phyloP scores from a whole-genome alignment of 1,140 invertebrate genomes.

The Scaptomyza montana region DNA sequence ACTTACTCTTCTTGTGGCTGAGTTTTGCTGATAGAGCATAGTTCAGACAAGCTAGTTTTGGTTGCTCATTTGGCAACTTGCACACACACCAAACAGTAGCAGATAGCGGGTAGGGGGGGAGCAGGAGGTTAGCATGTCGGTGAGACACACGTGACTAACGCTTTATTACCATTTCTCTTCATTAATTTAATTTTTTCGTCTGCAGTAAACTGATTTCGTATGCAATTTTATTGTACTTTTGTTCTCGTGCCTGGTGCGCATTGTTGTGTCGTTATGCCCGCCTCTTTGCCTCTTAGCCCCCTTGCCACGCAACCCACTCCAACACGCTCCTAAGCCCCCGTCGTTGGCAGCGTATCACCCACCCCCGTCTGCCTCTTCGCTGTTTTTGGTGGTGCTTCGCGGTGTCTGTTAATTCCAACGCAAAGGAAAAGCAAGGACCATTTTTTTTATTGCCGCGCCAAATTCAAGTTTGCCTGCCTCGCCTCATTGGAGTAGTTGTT shows the following conservation, averaged over 20 bases:
- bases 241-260: slow-evolving; percentile 77
- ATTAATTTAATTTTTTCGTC: slow-evolving; percentile 82
- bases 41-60: slow-evolving; percentile 34
- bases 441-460: slow-evolving; percentile 78
- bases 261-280: slow-evolving; percentile 71
- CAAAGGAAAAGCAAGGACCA: slow-evolving; percentile 43
- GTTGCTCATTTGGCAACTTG: slow-evolving; percentile 31
- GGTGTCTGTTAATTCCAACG: slow-evolving; percentile 51
- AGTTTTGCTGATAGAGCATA: slow-evolving; percentile 15
- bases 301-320: no score
- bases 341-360: no score
- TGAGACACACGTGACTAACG: slow-evolving; percentile 74
- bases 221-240: slow-evolving; percentile 81
- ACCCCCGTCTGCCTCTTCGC: slow-evolving; percentile 1
- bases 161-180: slow-evolving; percentile 81
- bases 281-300: neutral
- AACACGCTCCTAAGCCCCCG: neutral
- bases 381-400: slow-evolving; percentile 45
- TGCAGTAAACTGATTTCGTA: slow-evolving; percentile 81
- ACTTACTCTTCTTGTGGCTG: neutral
- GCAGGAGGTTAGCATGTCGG: slow-evolving; percentile 24
- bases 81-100: slow-evolving; percentile 15
- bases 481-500: slow-evolving; percentile 25
- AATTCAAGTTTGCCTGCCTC: slow-evolving; percentile 70
- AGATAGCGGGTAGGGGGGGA: no score